Percentiles rank a stretch among this genome's conserved stretches.
These are phyloP conservation scores for Bembecia ichneumoniformis DNA, from an alignment of 2,888 invertebrate genomes.

Conservation along the genomic window DNA sequence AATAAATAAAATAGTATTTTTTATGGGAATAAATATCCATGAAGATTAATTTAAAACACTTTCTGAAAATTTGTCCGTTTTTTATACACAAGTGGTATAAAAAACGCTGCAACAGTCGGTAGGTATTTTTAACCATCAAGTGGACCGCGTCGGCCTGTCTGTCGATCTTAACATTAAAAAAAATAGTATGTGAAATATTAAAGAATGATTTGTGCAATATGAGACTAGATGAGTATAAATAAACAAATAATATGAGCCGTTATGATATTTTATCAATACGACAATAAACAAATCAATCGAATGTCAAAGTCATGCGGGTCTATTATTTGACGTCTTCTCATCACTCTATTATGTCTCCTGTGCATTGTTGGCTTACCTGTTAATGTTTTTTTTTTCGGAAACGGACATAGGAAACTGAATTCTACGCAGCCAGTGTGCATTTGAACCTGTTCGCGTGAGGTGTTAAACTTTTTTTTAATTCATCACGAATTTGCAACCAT, in stretches of 20 bases:
- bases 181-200: too few species aligned
- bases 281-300: conserved; percentile 31
- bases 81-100: too few species aligned
- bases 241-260: conserved; percentile 6
- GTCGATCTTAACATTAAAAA: too few species aligned
- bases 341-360: conserved; percentile 10
- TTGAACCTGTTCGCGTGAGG: conserved; percentile 59
- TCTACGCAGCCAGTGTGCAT: conserved; percentile 48
- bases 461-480: conserved; percentile 32
- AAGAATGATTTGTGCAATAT: too few species aligned
- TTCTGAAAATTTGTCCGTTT: too few species aligned
- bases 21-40: too few species aligned
- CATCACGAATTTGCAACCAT: too few species aligned
- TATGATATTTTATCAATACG: conserved; percentile 24
- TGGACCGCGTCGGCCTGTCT: too few species aligned
- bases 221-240: not conserved
- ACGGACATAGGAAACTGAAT: conserved; percentile 52
- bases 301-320: conserved; percentile 38
- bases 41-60: too few species aligned
- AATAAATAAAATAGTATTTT: too few species aligned
- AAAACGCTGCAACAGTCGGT: too few species aligned
- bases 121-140: too few species aligned
- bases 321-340: conserved; percentile 11
- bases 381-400: conserved; percentile 42
- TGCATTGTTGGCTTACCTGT: conserved; percentile 46